These are phyloP conservation scores for Tragopan temminckii DNA, from an alignment of 2,797 vertebrate genomes.

Conservation along the genomic window DNA sequence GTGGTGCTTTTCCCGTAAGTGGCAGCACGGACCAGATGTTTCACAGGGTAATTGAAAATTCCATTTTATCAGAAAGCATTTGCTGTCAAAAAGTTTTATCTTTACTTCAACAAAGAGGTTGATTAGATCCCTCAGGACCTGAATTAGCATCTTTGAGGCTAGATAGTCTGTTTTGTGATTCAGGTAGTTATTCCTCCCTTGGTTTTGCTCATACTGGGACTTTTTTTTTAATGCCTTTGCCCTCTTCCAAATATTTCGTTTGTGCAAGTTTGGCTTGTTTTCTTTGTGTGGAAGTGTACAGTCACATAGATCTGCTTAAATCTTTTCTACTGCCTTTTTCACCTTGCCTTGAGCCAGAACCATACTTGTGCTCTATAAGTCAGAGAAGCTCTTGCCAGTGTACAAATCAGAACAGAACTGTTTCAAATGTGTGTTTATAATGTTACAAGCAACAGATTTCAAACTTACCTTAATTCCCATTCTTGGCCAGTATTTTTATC, in stretches of 20 bases:
- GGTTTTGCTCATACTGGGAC: conserved; percentile 70
- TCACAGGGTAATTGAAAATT: conserved; percentile 85
- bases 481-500: not conserved
- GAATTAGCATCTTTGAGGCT: conserved; percentile 90
- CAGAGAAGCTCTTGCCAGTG: conserved; percentile 6
- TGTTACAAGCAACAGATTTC: conserved; percentile 19
- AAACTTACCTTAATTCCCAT: conserved; percentile 7
- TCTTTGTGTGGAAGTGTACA: not conserved
- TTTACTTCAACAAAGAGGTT: conserved; percentile 85
- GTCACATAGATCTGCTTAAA: not conserved
- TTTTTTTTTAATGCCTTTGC: conserved; percentile 49
- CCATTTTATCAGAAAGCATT: conserved; percentile 85
- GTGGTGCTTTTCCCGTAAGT: conserved; percentile 54
- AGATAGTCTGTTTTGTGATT: conserved; percentile 87
- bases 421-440: conserved; percentile 33
- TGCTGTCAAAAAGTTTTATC: conserved; percentile 86
- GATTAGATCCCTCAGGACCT: conserved; percentile 87
- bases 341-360: conserved; percentile 34
- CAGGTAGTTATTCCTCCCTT: conserved; percentile 82
- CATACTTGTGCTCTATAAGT: not conserved
- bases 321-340: conserved; percentile 26
- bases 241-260: conserved; percentile 45
- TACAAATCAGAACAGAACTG: conserved; percentile 26
- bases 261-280: conserved; percentile 68
- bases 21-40: conserved; percentile 79